phyloP scores from a whole-genome alignment of 2,797 vertebrate species.

The Chelonia mydas region DNA sequence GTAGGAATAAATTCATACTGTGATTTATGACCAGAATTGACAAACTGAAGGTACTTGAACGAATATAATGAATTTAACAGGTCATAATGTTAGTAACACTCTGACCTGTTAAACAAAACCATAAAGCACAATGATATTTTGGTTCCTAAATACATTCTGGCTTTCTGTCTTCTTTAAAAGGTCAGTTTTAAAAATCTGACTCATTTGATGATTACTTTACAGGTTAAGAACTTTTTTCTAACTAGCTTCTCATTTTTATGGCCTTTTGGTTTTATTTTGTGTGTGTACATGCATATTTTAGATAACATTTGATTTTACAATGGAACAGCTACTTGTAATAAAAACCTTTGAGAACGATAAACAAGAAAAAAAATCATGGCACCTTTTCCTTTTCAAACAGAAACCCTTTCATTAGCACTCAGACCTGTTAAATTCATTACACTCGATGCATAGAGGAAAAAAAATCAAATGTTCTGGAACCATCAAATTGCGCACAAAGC shows the following conservation, averaged over 20 bases:
- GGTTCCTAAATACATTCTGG: background rate
- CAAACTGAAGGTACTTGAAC: background rate
- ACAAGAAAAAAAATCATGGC: background rate
- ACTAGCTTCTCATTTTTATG: background rate
- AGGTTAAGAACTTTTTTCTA: background rate
- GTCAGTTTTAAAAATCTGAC: background rate
- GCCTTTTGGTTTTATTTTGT: background rate
- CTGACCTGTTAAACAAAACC: background rate
- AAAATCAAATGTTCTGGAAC: background rate
- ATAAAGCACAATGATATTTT: background rate
- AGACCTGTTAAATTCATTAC: background rate
- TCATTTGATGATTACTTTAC: background rate
- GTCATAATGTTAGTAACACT: background rate
- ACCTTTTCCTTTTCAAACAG: background rate
- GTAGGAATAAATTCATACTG: background rate
- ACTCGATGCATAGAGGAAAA: background rate
- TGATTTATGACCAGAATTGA: rapidly evolving
- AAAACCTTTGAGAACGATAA: background rate
- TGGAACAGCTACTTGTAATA: background rate
- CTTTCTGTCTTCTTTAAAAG: background rate
- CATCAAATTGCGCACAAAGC: background rate
- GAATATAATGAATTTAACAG: background rate
- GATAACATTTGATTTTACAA: background rate
- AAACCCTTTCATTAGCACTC: background rate
- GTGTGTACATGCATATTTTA: background rate